phyloP scores from a whole-genome alignment of 1,140 invertebrate species.

The Heliothis virescens region DNA sequence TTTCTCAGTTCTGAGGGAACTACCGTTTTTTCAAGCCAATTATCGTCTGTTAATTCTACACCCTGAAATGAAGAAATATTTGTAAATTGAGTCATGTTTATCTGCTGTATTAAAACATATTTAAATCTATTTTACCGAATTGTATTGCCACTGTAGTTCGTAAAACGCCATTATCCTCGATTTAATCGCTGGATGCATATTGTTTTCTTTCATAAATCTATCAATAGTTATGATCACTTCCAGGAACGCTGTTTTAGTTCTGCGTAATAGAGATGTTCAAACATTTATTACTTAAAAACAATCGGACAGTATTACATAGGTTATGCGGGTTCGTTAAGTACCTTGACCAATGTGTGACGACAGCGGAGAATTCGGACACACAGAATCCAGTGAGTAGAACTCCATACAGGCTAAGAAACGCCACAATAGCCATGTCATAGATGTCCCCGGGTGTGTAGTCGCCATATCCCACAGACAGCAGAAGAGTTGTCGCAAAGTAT shows the following conservation, averaged over 20 bases:
- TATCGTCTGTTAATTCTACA: slow-evolving; percentile 78
- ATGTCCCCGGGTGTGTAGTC: slow-evolving; percentile 79
- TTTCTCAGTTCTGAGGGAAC: slow-evolving; percentile 77
- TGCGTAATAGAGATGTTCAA: slow-evolving; percentile 47
- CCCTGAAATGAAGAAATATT: slow-evolving; percentile 60
- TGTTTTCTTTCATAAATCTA: slow-evolving; percentile 81
- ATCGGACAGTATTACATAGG: background rate
- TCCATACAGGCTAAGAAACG: slow-evolving; percentile 78
- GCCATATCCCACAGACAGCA: slow-evolving; percentile 78
- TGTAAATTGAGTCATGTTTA: background rate
- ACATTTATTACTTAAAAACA: background rate
- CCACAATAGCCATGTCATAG: slow-evolving; percentile 75
- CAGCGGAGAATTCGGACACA: slow-evolving; percentile 81
- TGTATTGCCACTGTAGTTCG: slow-evolving; percentile 84
- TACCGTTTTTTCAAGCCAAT: slow-evolving; percentile 79
- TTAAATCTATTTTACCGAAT: slow-evolving; percentile 66
- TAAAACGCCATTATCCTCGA: slow-evolving; percentile 82
- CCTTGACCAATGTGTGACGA: slow-evolving; percentile 81
- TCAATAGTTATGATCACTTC: slow-evolving; percentile 82
- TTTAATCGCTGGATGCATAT: slow-evolving; percentile 79
- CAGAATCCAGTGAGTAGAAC: slow-evolving; percentile 80
- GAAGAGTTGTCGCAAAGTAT: slow-evolving; percentile 76
- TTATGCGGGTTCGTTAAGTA: slow-evolving; percentile 52
- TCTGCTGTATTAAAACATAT: background rate
- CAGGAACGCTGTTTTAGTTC: slow-evolving; percentile 82